These are phyloP conservation scores for Neodiprion lecontei DNA, from an alignment of 1,140 invertebrate species.

Conservation along the genomic window DNA sequence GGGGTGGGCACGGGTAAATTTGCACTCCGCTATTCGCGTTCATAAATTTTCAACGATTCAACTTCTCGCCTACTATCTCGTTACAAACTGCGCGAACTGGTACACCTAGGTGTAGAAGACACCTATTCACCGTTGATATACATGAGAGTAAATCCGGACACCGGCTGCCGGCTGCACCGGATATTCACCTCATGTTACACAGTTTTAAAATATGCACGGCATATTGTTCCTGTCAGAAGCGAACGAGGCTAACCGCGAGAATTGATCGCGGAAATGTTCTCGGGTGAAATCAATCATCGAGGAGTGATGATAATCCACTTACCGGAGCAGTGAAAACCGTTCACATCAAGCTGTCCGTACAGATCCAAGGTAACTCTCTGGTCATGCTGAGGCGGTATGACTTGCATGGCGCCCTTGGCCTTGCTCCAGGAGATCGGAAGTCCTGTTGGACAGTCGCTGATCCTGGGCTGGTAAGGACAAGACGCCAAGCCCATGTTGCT, in stretches of 20 bases:
- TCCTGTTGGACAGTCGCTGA: conserved; percentile 55
- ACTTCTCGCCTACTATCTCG: too few species aligned
- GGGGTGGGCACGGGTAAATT: too few species aligned
- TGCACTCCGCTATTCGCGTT: too few species aligned
- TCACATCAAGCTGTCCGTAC: conserved; percentile 41
- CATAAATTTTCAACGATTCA: too few species aligned
- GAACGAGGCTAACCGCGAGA: background rate
- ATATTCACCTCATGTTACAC: too few species aligned
- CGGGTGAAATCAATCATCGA: too few species aligned
- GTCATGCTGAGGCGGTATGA: conserved; percentile 55
- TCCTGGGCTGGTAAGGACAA: conserved; percentile 48
- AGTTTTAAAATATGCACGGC: background rate
- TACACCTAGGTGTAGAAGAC: too few species aligned
- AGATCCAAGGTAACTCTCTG: conserved; percentile 53
- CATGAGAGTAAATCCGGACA: too few species aligned
- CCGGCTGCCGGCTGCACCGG: too few species aligned
- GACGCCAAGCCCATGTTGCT: conserved; percentile 55
- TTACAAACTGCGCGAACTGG: too few species aligned
- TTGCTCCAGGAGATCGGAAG: conserved; percentile 52
- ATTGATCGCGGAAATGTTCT: too few species aligned
- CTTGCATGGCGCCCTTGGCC: conserved; percentile 43
- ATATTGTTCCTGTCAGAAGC: background rate
- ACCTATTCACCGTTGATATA: too few species aligned
- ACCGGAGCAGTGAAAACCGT: conserved; percentile 54
- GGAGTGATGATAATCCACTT: conserved; percentile 13